Percentiles rank a stretch among this genome's conserved stretches.
Conservation (phyloP, 2,113 vertebrate genomes). For the Genyomyrus donnyi region DNA sequence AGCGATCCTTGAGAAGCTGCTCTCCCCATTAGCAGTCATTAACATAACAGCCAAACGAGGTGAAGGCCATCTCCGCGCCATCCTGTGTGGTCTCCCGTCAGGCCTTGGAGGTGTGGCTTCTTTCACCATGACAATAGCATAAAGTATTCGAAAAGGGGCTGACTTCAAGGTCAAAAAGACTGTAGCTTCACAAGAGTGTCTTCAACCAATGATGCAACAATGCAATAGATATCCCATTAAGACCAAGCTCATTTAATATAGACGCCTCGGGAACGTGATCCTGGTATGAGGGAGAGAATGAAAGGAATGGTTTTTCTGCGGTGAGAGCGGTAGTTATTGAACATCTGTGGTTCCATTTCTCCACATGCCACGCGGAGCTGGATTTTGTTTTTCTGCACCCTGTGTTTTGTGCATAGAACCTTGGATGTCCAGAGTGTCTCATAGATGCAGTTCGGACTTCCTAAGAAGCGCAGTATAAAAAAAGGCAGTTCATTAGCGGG, state of each 20-base stretch:
- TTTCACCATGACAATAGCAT: neutral
- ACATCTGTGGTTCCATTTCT: constrained; percentile 23
- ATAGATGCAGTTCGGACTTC: neutral
- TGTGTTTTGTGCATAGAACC: neutral
- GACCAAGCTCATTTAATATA: constrained; percentile 28
- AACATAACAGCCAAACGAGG: neutral
- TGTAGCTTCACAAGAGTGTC: neutral
- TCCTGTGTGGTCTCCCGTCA: neutral
- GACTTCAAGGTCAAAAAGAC: constrained; percentile 13
- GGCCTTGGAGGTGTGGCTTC: neutral
- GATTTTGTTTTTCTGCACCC: neutral
- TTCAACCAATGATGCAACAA: neutral
- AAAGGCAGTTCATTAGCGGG: neutral
- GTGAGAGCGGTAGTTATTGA: constrained; percentile 11
- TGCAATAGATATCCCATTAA: constrained; percentile 31
- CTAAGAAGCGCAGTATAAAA: neutral
- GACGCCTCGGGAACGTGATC: constrained; percentile 21
- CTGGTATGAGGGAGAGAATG: neutral
- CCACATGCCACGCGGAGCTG: neutral
- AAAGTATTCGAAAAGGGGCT: neutral
- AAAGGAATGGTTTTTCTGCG: constrained; percentile 2
- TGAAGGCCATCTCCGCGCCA: neutral
- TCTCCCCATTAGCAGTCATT: constrained; percentile 15
- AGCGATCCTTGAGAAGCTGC: neutral
- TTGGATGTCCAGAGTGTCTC: neutral